These are phyloP conservation scores for Stenotaenia linearis DNA, from an alignment of 2,888 invertebrate genomes.

Conservation along the genomic window DNA sequence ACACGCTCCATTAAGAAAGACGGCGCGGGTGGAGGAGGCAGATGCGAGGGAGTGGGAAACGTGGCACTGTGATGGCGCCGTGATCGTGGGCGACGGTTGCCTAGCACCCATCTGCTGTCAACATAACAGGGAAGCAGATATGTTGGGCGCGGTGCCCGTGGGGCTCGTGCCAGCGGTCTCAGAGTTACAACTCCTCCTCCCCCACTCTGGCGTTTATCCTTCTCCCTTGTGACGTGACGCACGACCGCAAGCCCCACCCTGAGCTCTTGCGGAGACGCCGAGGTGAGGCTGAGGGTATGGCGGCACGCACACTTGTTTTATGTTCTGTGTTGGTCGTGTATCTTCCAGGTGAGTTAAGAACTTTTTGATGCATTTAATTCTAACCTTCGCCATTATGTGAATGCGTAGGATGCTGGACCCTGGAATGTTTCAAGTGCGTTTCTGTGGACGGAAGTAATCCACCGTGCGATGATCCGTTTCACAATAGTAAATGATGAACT, in stretches of 20 bases:
- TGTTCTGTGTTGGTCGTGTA: not conserved
- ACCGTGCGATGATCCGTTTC: conserved; percentile 63
- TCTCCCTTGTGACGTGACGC: not conserved
- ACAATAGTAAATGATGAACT: conserved; percentile 42
- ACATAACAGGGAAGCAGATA: not conserved
- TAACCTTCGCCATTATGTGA: not conserved
- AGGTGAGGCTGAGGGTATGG: not conserved
- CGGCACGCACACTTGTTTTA: not conserved
- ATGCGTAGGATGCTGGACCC: conserved; percentile 49
- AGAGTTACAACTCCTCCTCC: not conserved
- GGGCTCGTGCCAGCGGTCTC: not conserved
- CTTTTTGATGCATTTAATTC: not conserved
- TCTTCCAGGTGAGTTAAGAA: not conserved
- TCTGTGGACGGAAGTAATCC: conserved; percentile 80
- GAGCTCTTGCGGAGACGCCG: not conserved
- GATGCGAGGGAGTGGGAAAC: not conserved
- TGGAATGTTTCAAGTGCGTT: conserved; percentile 96
- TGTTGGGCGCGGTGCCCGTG: not conserved
- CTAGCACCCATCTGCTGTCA: not conserved
- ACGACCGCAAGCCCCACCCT: not conserved
- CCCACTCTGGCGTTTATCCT: not conserved
- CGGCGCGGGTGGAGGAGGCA: not conserved
- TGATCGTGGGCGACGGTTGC: not conserved
- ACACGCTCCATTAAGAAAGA: not conserved
- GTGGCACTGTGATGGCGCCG: too few species aligned